Conservation (phyloP, 2,113 vertebrate species). For the Oryzias woworae region DNA sequence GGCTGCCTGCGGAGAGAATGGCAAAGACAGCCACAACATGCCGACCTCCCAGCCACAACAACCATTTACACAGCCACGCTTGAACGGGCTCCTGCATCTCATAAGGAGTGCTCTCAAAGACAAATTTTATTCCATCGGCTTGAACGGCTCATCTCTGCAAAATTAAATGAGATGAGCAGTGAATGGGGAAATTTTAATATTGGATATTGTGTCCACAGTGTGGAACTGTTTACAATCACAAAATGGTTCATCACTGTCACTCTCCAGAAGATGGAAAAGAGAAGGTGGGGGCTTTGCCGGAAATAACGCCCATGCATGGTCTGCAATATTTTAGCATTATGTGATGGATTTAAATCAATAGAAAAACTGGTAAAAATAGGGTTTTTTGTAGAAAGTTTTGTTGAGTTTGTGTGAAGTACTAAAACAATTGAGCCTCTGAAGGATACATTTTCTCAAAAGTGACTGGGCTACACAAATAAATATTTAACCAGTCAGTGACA, state of each 20-base stretch:
- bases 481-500: too few relatives aligned
- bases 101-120: slow-evolving; percentile 30
- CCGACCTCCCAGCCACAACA: slow-evolving; percentile 71
- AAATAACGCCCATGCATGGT: slow-evolving; percentile 5
- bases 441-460: neutral
- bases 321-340: slow-evolving; percentile 10
- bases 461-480: too few relatives aligned
- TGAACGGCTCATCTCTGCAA: slow-evolving; percentile 43
- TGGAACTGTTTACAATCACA: slow-evolving; percentile 48
- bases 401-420: slow-evolving; percentile 1
- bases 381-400: slow-evolving; percentile 1
- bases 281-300: neutral
- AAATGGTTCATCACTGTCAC: slow-evolving; percentile 47
- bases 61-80: slow-evolving; percentile 57
- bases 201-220: slow-evolving; percentile 50
- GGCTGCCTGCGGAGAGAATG: slow-evolving; percentile 41
- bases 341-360: slow-evolving; percentile 7
- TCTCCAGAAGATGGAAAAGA: slow-evolving; percentile 18
- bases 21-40: slow-evolving; percentile 72
- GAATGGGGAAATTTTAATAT: slow-evolving; percentile 27
- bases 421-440: neutral
- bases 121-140: slow-evolving; percentile 31
- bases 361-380: neutral
- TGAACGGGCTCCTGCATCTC: slow-evolving; percentile 35
- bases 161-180: slow-evolving; percentile 33